A percentile compares a stretch with the other conserved stretches of the same genome.
phyloP scores from a whole-genome alignment of 1,140 invertebrate species.

The Trachymyrmex cornetzi region DNA sequence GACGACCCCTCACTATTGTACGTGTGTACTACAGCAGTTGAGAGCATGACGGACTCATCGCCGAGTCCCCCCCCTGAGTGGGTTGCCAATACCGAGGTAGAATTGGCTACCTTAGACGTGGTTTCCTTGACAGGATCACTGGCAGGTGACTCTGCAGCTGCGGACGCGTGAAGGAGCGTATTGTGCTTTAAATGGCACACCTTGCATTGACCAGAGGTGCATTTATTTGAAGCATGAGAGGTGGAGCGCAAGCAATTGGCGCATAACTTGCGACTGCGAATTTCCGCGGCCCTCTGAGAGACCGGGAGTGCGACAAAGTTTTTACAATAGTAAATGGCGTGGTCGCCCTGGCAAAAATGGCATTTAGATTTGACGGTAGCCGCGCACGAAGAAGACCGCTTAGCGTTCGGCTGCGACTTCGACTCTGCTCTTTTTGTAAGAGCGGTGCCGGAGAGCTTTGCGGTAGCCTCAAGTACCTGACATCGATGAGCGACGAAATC shows the following conservation, averaged over 20 bases:
- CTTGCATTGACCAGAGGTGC: neutral
- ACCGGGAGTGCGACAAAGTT: neutral
- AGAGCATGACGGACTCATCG: no score
- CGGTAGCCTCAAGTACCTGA: no score
- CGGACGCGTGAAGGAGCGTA: neutral
- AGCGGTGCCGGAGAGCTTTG: no score
- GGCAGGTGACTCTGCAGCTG: accelerated
- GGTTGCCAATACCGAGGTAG: no score
- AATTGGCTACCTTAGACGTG: no score
- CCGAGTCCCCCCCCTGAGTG: no score
- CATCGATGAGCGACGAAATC: no score
- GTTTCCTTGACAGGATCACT: no score
- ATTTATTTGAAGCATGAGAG: neutral
- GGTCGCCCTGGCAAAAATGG: neutral
- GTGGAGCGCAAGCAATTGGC: neutral
- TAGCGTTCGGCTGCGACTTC: no score
- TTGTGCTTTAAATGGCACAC: neutral
- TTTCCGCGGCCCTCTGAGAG: neutral
- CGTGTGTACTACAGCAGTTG: neutral
- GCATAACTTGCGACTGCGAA: neutral
- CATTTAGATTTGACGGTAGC: neutral
- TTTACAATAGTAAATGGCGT: neutral
- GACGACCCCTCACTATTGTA: neutral
- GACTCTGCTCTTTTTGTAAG: no score
- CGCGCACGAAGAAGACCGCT: no score